A percentile compares a stretch with the other conserved stretches of the same genome.
phyloP scores from a whole-genome alignment of 2,888 invertebrate genomes.

The Cantharis nigra region DNA sequence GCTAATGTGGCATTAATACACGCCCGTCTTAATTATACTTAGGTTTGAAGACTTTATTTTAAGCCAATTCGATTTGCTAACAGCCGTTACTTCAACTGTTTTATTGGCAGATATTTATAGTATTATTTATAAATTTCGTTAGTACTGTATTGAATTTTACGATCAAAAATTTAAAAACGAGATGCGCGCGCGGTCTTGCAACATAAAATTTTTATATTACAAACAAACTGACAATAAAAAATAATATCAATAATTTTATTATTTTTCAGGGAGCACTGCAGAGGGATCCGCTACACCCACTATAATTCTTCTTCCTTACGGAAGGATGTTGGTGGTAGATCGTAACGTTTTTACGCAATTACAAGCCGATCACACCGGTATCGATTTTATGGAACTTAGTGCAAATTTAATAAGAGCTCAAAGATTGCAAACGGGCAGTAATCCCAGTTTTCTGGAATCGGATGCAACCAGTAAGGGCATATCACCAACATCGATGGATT shows the following conservation, averaged over 20 bases:
- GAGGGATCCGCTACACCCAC: slow-evolving; percentile 57
- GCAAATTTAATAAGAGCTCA: slow-evolving; percentile 59
- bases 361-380: slow-evolving; percentile 54
- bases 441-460: slow-evolving; percentile 57
- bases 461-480: slow-evolving; percentile 61
- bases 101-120: neutral
- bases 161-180: neutral
- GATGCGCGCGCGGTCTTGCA: no score
- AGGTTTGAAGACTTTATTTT: neutral
- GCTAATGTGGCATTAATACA: neutral
- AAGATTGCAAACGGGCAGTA: slow-evolving; percentile 50
- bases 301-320: slow-evolving; percentile 61
- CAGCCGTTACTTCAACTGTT: neutral
- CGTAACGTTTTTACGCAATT: slow-evolving; percentile 60
- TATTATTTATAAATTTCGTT: neutral
- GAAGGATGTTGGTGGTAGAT: slow-evolving; percentile 62
- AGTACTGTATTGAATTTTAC: neutral
- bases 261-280: slow-evolving; percentile 37
- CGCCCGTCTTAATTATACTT: neutral
- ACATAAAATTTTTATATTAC: no score
- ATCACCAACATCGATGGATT: slow-evolving; percentile 56
- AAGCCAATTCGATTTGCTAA: neutral
- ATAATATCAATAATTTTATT: neutral
- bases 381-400: slow-evolving; percentile 60
- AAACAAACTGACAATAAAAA: neutral